These are phyloP conservation scores for Xylota sylvarum DNA, from an alignment of 2,888 invertebrate genomes.

Conservation along the genomic window DNA sequence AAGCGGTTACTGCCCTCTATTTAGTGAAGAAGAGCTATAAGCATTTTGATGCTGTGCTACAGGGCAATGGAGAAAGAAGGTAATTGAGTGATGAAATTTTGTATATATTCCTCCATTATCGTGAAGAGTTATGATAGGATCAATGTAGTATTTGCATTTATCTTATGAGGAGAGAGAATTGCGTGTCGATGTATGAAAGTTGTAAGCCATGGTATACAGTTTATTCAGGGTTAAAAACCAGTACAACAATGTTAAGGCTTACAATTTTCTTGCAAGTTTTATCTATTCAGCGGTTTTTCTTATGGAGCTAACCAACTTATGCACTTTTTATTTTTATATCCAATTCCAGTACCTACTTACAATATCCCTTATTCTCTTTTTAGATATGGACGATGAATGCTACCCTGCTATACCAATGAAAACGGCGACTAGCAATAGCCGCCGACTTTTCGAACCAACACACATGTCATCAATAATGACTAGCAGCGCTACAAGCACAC, in stretches of 20 bases:
- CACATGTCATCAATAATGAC: conserved; percentile 77
- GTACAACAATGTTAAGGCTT: not conserved
- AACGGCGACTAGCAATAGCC: conserved; percentile 85
- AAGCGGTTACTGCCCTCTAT: conserved; percentile 54
- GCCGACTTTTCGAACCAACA: conserved; percentile 72
- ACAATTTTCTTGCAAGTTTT: not conserved
- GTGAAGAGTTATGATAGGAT: not conserved
- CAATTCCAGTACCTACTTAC: too few relatives aligned
- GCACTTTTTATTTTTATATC: too few relatives aligned
- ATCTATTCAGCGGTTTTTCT: not conserved
- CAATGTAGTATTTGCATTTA: not conserved
- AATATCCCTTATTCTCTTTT: conserved; percentile 23
- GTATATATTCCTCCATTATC: conserved; percentile 23
- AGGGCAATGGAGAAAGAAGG: not conserved
- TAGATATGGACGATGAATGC: conserved; percentile 96
- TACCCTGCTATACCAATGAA: conserved; percentile 92
- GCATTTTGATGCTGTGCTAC: conserved; percentile 1
- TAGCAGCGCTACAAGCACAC: conserved; percentile 48
- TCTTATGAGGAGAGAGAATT: not conserved
- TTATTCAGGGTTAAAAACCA: not conserved
- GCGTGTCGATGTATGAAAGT: not conserved
- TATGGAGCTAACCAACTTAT: too few relatives aligned
- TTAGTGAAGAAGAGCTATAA: not conserved
- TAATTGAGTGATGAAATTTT: conserved; percentile 1
- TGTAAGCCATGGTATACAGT: not conserved